Conservation (phyloP, 2,888 invertebrate genomes). For the Drosophila affinis region DNA sequence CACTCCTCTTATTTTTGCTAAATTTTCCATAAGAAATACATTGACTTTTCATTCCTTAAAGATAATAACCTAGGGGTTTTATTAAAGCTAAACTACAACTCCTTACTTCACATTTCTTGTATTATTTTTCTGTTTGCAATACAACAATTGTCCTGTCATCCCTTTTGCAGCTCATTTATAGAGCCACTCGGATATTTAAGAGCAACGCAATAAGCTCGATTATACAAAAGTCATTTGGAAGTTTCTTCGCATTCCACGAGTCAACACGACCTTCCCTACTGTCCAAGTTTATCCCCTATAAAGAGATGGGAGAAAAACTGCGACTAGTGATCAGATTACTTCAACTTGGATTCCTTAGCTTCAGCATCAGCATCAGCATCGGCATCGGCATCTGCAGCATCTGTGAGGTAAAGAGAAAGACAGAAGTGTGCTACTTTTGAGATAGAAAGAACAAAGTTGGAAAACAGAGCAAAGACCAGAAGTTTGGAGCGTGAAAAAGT, state of each 20-base stretch:
- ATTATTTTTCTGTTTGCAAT: neutral
- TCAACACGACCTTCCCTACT: neutral
- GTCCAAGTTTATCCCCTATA: conserved; percentile 22
- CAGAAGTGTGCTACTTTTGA: conserved; percentile 39
- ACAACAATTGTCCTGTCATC: neutral
- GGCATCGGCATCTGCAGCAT: neutral
- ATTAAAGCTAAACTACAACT: neutral
- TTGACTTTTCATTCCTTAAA: neutral
- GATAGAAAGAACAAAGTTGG: conserved; percentile 12
- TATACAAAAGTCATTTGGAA: conserved; percentile 29
- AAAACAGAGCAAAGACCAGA: conserved; percentile 11
- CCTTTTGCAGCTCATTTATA: neutral
- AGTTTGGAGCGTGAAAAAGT: conserved; percentile 63
- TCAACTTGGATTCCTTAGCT: conserved; percentile 23
- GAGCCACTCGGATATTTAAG: conserved; percentile 8
- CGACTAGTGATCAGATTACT: conserved; percentile 43
- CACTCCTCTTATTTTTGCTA: too few species aligned
- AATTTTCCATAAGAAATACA: too few species aligned
- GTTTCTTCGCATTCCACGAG: conserved; percentile 22
- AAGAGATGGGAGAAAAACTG: conserved; percentile 7
- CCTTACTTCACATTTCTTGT: neutral
- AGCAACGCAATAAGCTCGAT: conserved; percentile 9
- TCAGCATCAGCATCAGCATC: conserved; percentile 2
- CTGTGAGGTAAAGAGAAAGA: conserved; percentile 10
- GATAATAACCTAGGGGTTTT: neutral